Percentiles rank a stretch among this genome's conserved stretches.
These are phyloP conservation scores for Cacoxenus indagator DNA, from an alignment of 2,888 invertebrate species.

Conservation along the genomic window DNA sequence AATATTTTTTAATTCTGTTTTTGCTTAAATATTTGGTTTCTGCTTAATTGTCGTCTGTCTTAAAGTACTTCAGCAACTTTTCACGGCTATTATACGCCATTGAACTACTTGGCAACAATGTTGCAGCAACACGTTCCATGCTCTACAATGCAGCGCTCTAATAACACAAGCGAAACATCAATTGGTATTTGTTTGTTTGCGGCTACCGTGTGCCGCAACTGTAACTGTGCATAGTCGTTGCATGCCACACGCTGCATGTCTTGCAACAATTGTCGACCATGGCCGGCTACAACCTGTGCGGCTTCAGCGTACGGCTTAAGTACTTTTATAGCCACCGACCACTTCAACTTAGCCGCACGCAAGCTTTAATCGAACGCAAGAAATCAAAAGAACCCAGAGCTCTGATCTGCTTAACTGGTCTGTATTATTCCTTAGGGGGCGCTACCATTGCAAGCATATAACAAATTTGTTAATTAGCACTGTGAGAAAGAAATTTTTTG, in stretches of 20 bases:
- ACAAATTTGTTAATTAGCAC: constrained; percentile 23
- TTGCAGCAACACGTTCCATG: neutral
- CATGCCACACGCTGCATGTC: neutral
- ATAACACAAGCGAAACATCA: too few species aligned
- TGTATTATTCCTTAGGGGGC: neutral
- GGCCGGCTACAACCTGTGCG: neutral
- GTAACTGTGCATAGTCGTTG: neutral
- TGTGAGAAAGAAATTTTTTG: too few species aligned
- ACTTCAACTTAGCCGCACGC: neutral
- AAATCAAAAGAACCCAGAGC: neutral
- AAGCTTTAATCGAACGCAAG: neutral
- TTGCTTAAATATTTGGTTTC: too few species aligned
- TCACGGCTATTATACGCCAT: too few species aligned
- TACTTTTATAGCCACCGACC: neutral
- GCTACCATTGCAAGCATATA: neutral
- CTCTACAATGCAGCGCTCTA: too few species aligned
- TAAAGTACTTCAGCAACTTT: too few species aligned
- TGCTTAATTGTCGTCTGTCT: too few species aligned
- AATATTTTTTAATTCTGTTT: too few species aligned
- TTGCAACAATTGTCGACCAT: neutral
- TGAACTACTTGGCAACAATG: neutral
- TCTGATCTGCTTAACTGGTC: neutral
- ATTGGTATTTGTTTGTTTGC: too few species aligned
- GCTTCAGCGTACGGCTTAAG: neutral
- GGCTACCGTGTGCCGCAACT: neutral